Conservation (phyloP, 1,140 invertebrate species). For the Ceratoteleas bidentatus region DNA sequence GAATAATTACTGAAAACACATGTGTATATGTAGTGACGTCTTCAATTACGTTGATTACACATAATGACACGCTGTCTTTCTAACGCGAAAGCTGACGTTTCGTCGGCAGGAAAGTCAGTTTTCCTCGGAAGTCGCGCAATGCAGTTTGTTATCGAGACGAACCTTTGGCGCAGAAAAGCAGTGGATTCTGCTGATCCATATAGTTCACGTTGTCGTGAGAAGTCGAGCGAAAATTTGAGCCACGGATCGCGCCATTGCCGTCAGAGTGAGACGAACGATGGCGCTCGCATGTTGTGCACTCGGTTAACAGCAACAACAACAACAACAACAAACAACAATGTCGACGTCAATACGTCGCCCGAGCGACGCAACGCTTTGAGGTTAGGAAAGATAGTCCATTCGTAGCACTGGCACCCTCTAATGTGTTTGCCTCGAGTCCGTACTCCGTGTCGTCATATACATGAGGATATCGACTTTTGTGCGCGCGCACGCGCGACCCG, state of each 20-base stretch:
- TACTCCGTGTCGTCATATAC: conserved; percentile 39
- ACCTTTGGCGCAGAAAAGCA: conserved; percentile 53
- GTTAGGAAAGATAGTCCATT: conserved; percentile 58
- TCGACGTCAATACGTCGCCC: neutral
- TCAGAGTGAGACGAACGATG: conserved; percentile 16
- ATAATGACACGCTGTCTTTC: too few relatives aligned
- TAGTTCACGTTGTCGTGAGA: conserved; percentile 52
- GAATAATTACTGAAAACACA: too few relatives aligned
- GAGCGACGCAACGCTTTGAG: conserved; percentile 42
- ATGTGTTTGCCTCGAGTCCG: conserved; percentile 28
- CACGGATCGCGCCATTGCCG: conserved; percentile 20
- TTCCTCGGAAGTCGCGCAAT: too few relatives aligned
- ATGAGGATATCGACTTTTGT: conserved; percentile 62
- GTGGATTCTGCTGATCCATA: conserved; percentile 50
- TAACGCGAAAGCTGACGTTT: too few relatives aligned
- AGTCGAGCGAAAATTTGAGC: conserved; percentile 34
- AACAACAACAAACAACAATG: neutral
- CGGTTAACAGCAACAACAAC: conserved; percentile 14
- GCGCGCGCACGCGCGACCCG: conserved; percentile 32
- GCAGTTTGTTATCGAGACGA: too few relatives aligned
- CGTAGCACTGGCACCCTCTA: conserved; percentile 19
- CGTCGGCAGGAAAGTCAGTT: too few relatives aligned
- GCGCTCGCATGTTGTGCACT: conserved; percentile 33
- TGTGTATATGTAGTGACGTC: too few relatives aligned
- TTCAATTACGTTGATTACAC: too few relatives aligned